Evolutionary conservation across 1,140 invertebrate genomes (phyloP), one percentile per base, ranked within the genome.

Genomic region (Cydia fagiglandana): DNA sequence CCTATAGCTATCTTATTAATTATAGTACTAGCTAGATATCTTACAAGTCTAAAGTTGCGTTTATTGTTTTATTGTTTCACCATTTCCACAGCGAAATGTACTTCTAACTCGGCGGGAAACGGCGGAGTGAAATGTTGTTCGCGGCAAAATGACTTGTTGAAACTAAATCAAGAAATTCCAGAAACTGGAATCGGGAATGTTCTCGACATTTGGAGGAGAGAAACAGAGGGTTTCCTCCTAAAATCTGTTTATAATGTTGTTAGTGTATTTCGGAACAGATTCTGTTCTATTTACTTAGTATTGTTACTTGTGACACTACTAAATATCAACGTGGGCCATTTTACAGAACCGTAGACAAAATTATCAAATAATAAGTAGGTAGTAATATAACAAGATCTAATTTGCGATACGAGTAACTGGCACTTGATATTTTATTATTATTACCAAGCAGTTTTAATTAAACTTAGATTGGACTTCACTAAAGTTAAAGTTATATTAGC

Each of bases 141-240:
- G n/a, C 38, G 17, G 17, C 30, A 70, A 61, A 70, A 70, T 70
- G 66, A 45, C 66, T 70, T 70, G 30, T 70, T 70, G 66, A 70
- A 70, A 70, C 66, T 70, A 70, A 41, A 70, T 70, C 66, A 70
- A 70, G 66, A 70, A 70, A 70, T 70, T 17, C 66, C n/a, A 38
- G 34, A 45, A 70, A 70, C 66, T 41, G 38, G 17, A 70, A 41
- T 70, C 34, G n/a, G 66, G 66, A 17, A 61, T 24, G 17, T 20
- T 61, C 56, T 24, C 38, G 38, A 41, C 66, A 45, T 70, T 70
- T 38, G 66, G 66, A 41, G 66, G 38, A 38, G 38, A 38, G 28
- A 70, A 70, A 70, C 34, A 41, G 64, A 68, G 34, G 66, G 38
- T 70, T 70, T 38, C 66, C 34, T 70, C n/a, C 66, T 70, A 70